A percentile compares a stretch with the other conserved stretches of the same genome.
Conservation (phyloP, 2,113 vertebrate species). For the Tetrax tetrax region DNA sequence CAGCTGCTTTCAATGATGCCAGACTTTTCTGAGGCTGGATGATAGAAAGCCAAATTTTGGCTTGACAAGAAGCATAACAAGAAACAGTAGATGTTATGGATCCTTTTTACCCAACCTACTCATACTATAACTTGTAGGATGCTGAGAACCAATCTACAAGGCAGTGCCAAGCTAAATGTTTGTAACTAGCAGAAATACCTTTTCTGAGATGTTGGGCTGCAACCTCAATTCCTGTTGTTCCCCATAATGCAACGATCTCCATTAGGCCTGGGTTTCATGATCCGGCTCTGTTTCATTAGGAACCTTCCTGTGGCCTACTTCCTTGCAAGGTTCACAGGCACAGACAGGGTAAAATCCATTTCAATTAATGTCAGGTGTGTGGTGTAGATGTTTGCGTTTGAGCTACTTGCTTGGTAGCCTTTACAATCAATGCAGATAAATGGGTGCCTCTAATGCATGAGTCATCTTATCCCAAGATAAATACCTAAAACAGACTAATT, state of each 20-base stretch:
- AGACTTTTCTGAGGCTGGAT: not conserved
- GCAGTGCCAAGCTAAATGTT: not conserved
- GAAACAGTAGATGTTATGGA: not conserved
- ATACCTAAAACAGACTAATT: not conserved
- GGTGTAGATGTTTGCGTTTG: not conserved
- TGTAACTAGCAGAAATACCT: not conserved
- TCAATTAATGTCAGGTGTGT: not conserved
- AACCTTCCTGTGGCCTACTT: not conserved
- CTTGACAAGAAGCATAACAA: not conserved
- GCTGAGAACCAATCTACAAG: not conserved
- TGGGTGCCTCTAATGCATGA: not conserved
- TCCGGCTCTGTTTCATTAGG: not conserved
- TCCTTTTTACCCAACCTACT: not conserved
- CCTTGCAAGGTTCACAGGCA: not conserved
- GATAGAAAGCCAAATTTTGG: not conserved
- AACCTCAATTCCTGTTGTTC: not conserved
- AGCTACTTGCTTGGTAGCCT: not conserved
- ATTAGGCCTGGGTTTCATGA: not conserved
- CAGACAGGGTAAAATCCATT: not conserved
- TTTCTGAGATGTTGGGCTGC: not conserved
- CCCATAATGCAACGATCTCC: not conserved
- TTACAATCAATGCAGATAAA: not conserved
- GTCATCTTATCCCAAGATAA: not conserved
- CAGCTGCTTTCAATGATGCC: not conserved
- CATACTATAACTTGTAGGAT: not conserved